Evolutionary conservation across 2,888 invertebrate genomes (phyloP), one percentile per base, ranked within the genome.

Genomic region (Melanotus villosus): DNA sequence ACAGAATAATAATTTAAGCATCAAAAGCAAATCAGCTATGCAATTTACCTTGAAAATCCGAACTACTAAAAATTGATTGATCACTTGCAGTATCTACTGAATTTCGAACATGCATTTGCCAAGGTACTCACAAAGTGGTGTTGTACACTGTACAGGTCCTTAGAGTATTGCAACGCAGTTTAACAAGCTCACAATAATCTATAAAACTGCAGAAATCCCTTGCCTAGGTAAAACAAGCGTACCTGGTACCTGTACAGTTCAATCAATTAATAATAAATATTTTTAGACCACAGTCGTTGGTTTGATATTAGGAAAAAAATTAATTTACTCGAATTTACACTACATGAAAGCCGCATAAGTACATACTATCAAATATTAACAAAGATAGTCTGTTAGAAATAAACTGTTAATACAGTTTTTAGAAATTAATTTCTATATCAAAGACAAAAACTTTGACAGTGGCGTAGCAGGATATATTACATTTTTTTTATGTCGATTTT

Each of bases 51-150:
- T 26, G 47, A 6, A 52, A 52, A 45, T 32, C 41, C 23, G 21
- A 30, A 45, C 58, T 59, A 38, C 18, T 30, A 59, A 45, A n/a
- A 30, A 32, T 34, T 59, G 59, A 59, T 59, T 19, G 59, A 59
- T 59, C 45, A 45, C 45, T 26, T 26, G 26, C 26, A 26, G 26
- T 26, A 26, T 26, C 32, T 59, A 12, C 32, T 12, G 32, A 59
- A 59, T 59, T 59, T 45, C 12, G 16, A 59, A 59, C 43, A 34
- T 41, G 26, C 32, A 32, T 59, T 59, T 19, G 59, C 12, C 19
- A 32, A 26, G 45, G 59, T 19, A 10, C 18, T 45, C 58, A 45
- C 10, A 19, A 19, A 34, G 34, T 32, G 26, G 41, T 45, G 23
- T 59, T 59, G 58, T 59, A 41, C 18, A 12, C 43, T 59, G 58